Evolutionary conservation across 2,888 invertebrate genomes (phyloP).

Genomic region (Chrysina gloriosa): DNA sequence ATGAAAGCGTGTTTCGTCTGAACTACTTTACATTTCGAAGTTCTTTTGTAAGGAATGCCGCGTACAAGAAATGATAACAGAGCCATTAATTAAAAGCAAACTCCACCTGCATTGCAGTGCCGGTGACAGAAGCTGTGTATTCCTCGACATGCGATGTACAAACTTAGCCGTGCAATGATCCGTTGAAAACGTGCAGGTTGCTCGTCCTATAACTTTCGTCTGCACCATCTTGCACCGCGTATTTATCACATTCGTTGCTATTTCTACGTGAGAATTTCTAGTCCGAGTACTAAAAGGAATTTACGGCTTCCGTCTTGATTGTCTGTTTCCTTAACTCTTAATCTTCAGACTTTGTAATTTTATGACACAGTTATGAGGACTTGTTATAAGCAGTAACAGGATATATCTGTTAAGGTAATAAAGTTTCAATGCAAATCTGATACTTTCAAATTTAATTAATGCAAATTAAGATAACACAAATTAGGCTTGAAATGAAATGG

Average conservation of each 20-base stretch:
- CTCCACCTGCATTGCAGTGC: slow-evolving; percentile 19
- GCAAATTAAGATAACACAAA: too few relatives aligned
- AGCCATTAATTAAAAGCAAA: slow-evolving; percentile 28
- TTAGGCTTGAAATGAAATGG: too few relatives aligned
- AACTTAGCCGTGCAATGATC: background rate
- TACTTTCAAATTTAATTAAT: too few relatives aligned
- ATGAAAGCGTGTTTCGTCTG: background rate
- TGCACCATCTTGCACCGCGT: background rate
- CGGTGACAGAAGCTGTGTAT: slow-evolving; percentile 8
- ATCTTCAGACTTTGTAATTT: too few relatives aligned
- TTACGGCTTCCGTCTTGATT: background rate
- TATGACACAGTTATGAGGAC: too few relatives aligned
- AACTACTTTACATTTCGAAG: background rate
- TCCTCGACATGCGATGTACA: slow-evolving; percentile 8
- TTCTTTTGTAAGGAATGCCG: background rate
- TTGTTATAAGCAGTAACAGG: too few relatives aligned
- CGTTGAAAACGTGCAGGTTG: background rate
- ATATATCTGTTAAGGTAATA: too few relatives aligned
- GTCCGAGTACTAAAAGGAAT: too few relatives aligned
- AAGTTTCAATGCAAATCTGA: too few relatives aligned
- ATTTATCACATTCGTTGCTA: background rate
- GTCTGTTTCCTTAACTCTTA: too few relatives aligned
- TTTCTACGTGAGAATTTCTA: too few relatives aligned
- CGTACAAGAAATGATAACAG: slow-evolving; percentile 10
- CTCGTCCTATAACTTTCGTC: background rate